phyloP scores from a whole-genome alignment of 2,888 invertebrate species.

The Drosophila peninsularis region DNA sequence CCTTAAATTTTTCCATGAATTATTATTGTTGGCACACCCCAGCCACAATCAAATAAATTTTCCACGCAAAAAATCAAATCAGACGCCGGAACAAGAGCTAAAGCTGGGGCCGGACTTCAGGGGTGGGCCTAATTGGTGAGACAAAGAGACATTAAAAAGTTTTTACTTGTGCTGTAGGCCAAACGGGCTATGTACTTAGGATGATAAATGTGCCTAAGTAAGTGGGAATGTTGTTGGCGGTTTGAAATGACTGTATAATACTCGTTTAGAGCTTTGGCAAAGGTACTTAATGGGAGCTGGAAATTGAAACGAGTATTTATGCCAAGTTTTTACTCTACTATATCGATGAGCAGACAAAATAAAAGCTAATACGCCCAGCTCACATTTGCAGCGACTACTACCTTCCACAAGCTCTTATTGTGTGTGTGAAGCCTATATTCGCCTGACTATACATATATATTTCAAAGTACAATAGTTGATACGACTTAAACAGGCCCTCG shows the following conservation, averaged over 20 bases:
- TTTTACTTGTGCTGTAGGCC: slow-evolving; percentile 8
- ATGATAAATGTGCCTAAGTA: not conserved
- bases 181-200: slow-evolving; percentile 15
- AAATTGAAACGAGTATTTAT: no score
- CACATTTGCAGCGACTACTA: not conserved
- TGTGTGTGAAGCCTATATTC: not conserved
- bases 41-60: slow-evolving; percentile 36
- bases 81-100: not conserved
- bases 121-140: slow-evolving; percentile 31
- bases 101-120: not conserved
- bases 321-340: not conserved
- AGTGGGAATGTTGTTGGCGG: no score
- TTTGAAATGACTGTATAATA: not conserved
- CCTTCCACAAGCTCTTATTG: not conserved
- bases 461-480: not conserved
- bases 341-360: not conserved
- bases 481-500: slow-evolving; percentile 2
- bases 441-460: not conserved
- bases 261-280: not conserved
- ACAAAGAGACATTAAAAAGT: slow-evolving; percentile 16
- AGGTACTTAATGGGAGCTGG: not conserved
- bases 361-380: not conserved
- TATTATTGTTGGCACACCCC: slow-evolving; percentile 12
- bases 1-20: slow-evolving; percentile 10
- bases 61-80: slow-evolving; percentile 16